A percentile compares a stretch with the other conserved stretches of the same genome.
Evolutionary conservation across 2,113 vertebrate species (phyloP).

Genomic region (Bolborhynchus lineola): DNA sequence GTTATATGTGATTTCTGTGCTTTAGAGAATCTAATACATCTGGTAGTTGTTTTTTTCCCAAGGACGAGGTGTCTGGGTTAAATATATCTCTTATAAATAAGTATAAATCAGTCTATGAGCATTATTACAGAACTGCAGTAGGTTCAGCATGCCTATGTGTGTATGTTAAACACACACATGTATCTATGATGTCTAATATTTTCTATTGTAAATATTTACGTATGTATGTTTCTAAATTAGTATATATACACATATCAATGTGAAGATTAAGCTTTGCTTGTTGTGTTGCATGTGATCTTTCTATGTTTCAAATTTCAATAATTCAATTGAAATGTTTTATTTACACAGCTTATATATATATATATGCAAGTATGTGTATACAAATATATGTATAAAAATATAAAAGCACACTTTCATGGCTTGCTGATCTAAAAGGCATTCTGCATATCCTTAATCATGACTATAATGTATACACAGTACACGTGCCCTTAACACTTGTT

Average conservation of each 20-base stretch:
- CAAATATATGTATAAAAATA: background rate
- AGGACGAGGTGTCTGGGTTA: background rate
- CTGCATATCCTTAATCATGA: background rate
- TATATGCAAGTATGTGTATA: background rate
- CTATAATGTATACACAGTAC: background rate
- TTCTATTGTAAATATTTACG: background rate
- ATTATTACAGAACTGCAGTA: background rate
- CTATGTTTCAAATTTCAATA: background rate
- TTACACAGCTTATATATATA: background rate
- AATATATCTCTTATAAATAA: background rate
- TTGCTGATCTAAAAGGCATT: constrained; percentile 38
- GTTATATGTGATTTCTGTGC: constrained; percentile 11
- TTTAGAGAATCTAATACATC: constrained; percentile 13
- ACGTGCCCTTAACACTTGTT: background rate
- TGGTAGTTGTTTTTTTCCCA: background rate
- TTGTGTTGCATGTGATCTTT: background rate
- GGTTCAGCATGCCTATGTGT: background rate
- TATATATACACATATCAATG: background rate
- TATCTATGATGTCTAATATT: background rate
- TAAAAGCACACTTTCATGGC: background rate
- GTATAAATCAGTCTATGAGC: background rate
- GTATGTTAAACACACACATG: background rate
- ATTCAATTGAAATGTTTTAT: background rate
- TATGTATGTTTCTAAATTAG: background rate
- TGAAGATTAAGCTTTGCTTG: background rate